Conservation (phyloP, 2,797 vertebrate genomes). For the Varecia variegata region DNA sequence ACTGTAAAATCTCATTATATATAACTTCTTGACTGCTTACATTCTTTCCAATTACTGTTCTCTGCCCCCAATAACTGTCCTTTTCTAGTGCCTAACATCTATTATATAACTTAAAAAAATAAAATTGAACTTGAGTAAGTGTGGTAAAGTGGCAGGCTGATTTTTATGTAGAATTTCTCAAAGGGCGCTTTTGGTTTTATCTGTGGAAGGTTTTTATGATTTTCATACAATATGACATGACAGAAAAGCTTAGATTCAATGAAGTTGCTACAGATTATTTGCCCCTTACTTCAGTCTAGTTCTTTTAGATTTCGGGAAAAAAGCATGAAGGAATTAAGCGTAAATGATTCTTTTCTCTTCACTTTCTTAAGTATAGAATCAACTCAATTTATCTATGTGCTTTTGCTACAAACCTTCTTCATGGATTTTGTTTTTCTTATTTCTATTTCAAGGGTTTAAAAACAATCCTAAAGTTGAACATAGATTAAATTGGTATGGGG, state of each 20-base stretch:
- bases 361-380: not conserved
- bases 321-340: not conserved
- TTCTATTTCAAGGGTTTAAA: constrained; percentile 13
- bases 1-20: constrained; percentile 43
- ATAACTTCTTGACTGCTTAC: not conserved
- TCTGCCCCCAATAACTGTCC: not conserved
- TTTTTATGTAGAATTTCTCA: constrained; percentile 49
- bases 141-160: constrained; percentile 15
- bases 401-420: not conserved
- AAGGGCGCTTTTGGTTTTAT: not conserved
- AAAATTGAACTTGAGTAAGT: not conserved
- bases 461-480: not conserved
- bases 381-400: not conserved
- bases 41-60: not conserved
- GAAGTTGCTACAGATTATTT: not conserved
- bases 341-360: constrained; percentile 6
- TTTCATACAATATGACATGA: constrained; percentile 20
- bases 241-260: not conserved
- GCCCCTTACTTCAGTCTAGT: not conserved
- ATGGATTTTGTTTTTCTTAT: not conserved
- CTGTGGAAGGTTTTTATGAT: not conserved
- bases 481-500: not conserved
- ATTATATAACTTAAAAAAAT: not conserved
- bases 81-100: constrained; percentile 22
- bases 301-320: not conserved